Evolutionary conservation across 2,888 invertebrate genomes (phyloP), one percentile per base, ranked within the genome.

Genomic region (Plebejus argus): DNA sequence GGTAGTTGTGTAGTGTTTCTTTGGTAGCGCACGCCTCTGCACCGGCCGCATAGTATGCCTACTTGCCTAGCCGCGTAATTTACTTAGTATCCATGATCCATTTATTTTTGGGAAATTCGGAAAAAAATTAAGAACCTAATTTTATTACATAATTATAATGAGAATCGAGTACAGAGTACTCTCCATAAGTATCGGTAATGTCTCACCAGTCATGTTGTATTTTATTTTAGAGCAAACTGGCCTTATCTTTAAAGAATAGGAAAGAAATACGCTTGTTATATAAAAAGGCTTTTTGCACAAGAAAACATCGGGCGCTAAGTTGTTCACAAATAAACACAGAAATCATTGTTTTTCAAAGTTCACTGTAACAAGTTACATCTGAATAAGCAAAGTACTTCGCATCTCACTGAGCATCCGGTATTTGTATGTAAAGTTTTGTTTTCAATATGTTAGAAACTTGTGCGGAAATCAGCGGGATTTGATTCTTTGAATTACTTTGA

Each of bases 351-450:
- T 66, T 66, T 15, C 66, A 28, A 66, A 66, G 66, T 66, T 66
- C 66, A 66, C 10, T 28, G 66, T 66, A 66, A 66, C 66, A 66
- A 66, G 66, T 66, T 28, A 66, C 66, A 66, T 66, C 28, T 66
- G 66, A 66, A 66, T 66, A 33, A 66, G 66, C 66, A 66, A 66
- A 66, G 66, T 28, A 66, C 66, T 66, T 66, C 66, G 66, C 66
- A 2, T 66, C 15, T 66, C 66, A 33, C 28, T 66, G 66, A 66
- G 28, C 66, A 66, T 15, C 6, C 66, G 66, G 66, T 33, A 66
- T 66, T 66, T 66, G 66, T 66, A 66, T 66, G 66, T 66, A 28
- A 66, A 66, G 66, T 66, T 66, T 66, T 33, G 66, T 66, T 66
- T 66, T 66, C 66, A 66, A 66, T 33, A 66, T 66, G 66, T 33